phyloP scores from a whole-genome alignment of 2,797 vertebrate genomes.

The Gadopsis marmoratus region DNA sequence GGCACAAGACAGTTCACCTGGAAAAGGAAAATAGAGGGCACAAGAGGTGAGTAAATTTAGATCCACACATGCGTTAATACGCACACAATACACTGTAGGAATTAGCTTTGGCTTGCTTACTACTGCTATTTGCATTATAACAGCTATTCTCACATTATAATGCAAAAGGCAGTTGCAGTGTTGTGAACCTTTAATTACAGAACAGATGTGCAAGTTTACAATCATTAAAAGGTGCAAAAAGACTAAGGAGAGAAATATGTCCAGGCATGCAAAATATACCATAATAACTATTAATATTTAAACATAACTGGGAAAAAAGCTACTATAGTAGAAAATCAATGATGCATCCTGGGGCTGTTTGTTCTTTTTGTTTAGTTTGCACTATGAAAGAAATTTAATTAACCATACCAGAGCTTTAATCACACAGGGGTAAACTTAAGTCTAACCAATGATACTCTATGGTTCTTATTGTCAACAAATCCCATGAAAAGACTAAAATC shows the following conservation, averaged over 20 bases:
- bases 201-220: background rate
- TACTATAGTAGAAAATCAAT: background rate
- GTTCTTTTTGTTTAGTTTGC: background rate
- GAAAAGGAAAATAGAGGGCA: conserved; percentile 5
- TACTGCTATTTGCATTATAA: background rate
- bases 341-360: background rate
- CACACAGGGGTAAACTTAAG: background rate
- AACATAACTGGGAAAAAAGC: conserved; percentile 1
- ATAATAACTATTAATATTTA: background rate
- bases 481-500: background rate
- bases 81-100: background rate
- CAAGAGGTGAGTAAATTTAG: background rate
- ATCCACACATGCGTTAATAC: background rate
- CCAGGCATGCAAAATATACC: background rate
- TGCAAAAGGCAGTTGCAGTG: background rate
- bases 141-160: background rate
- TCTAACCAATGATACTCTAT: background rate
- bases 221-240: background rate
- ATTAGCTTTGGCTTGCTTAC: background rate
- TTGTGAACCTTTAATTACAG: background rate
- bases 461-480: background rate
- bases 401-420: conserved; percentile 10
- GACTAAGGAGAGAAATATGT: background rate
- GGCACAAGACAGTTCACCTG: conserved; percentile 82
- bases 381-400: background rate